Evolutionary conservation across 2,797 vertebrate genomes (phyloP), one percentile per base, ranked within the genome.

Genomic region (Phyllotis vaccarum): DNA sequence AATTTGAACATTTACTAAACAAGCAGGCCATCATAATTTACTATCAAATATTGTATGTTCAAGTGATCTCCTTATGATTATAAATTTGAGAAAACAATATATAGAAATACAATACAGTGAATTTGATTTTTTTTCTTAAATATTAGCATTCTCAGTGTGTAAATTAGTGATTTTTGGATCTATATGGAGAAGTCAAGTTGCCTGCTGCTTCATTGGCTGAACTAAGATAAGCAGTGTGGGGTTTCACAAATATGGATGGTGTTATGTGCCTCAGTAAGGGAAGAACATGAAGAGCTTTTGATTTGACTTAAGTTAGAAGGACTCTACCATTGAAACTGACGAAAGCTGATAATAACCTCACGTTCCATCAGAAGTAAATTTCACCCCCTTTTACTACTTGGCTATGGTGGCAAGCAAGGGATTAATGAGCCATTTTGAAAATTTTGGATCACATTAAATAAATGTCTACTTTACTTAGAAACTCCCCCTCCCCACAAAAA

Each of bases 1-100:
- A 96, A 70, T 75, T 89, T 88, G 22, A 95, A 87, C 94, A 64
- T 2, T 66, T 94, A 79, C 56, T 68, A 94, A 92, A 29, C 60
- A 87, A 92, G 60, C 62, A 92, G 29, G 3, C 27, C 40, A 58
- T 82, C 75, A 52, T 82, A 43, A 93, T 68, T 87, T 88, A 79
- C 12, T 72, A 82, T 56, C 5, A 95, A 94, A 83, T 16, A 1
- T 74, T 5, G 56, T 12, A 58, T 58, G n/a, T 90, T 85, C 27
- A 80, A 40, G 62, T 89, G 64, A 95, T 14, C 3, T 91, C 60
- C 52, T 49, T 81, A 22, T 49, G 96, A 79, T 92, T 81, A 64
- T 46, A 0, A 3, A 88, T 9, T 0, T 86, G 22, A 89, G 60
- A 9, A 96, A 95, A 94, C 34, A 64, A 22, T 80, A 5, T n/a